phyloP scores from a whole-genome alignment of 2,888 invertebrate genomes.

The Tipula helvola region DNA sequence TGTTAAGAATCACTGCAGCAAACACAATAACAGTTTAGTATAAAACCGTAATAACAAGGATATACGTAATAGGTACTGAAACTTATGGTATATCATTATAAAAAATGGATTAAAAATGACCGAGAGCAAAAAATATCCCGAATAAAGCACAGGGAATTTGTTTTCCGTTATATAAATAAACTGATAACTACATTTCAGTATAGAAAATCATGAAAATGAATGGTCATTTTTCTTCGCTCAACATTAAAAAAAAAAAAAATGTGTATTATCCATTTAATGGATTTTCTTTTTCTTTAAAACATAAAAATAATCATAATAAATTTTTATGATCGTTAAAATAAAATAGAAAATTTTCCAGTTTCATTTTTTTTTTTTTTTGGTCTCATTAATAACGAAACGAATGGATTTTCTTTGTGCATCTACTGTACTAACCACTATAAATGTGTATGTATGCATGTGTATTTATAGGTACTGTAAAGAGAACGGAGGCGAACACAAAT shows the following conservation, averaged over 20 bases:
- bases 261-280: not conserved
- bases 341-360: not conserved
- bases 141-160: not conserved
- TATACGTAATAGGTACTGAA: not conserved
- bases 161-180: not conserved
- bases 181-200: not conserved
- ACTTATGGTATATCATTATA: not conserved
- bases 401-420: not conserved
- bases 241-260: not conserved
- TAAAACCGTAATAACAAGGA: not conserved
- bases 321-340: not conserved
- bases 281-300: not conserved
- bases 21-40: not conserved
- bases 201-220: not conserved
- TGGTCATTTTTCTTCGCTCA: not conserved
- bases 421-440: not conserved
- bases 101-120: not conserved
- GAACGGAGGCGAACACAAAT: not conserved
- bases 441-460: not conserved
- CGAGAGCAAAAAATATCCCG: not conserved
- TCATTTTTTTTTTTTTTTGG: not conserved
- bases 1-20: not conserved
- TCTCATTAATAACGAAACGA: not conserved
- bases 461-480: not conserved
- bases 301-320: slow-evolving; percentile 4